Evolutionary conservation across 2,113 vertebrate genomes (phyloP).

Genomic region (Passer montanus): DNA sequence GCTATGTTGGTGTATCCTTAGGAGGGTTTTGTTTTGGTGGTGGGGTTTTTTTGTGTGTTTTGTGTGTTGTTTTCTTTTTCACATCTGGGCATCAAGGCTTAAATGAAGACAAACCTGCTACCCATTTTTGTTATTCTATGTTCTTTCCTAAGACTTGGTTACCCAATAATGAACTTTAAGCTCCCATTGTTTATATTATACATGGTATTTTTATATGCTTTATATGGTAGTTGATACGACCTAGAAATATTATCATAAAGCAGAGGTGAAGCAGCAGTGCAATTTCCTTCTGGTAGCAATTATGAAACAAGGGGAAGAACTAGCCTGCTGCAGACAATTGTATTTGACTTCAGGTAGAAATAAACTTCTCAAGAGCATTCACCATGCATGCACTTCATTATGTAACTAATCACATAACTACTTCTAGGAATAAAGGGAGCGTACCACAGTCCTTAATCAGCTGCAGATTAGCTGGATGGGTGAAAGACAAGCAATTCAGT

Average conservation of each 20-base stretch:
- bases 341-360: not conserved
- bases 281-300: not conserved
- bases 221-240: not conserved
- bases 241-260: not conserved
- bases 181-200: not conserved
- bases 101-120: not conserved
- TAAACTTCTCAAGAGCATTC: not conserved
- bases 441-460: slow-evolving; percentile 77
- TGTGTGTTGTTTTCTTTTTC: not conserved
- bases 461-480: slow-evolving; percentile 89
- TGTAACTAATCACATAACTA: not conserved
- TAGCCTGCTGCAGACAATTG: not conserved
- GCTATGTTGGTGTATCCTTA: not conserved
- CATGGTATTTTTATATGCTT: not conserved
- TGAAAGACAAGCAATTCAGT: slow-evolving; percentile 85
- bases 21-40: not conserved
- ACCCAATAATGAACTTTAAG: not conserved
- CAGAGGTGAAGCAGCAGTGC: not conserved
- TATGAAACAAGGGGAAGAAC: not conserved
- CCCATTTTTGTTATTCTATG: not conserved
- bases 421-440: slow-evolving; percentile 85
- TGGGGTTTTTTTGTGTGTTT: not conserved
- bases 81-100: not conserved
- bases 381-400: not conserved
- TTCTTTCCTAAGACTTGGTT: not conserved